Conservation (phyloP, 2,888 invertebrate species). For the Eilema caniola region DNA sequence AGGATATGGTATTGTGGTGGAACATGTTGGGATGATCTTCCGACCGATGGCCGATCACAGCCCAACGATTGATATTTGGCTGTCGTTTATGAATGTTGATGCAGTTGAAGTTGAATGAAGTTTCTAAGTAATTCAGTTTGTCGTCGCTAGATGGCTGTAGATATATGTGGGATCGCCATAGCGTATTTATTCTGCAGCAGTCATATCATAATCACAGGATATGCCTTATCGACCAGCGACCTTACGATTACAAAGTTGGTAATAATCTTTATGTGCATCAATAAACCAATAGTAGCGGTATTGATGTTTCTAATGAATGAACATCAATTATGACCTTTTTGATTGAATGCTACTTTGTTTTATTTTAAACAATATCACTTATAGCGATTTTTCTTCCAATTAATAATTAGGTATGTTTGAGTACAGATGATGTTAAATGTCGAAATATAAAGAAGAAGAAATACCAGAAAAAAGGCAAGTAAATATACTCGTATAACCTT, state of each 20-base stretch:
- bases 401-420: not conserved
- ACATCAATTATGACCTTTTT: not conserved
- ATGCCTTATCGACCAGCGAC: not conserved
- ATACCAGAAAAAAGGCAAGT: too few relatives aligned
- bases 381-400: not conserved
- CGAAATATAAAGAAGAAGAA: too few relatives aligned
- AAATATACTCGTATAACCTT: too few relatives aligned
- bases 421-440: not conserved
- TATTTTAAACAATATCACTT: not conserved
- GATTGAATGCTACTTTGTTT: not conserved
- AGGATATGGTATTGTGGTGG: not conserved
- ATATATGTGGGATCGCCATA: not conserved
- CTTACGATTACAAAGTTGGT: not conserved
- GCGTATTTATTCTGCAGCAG: not conserved
- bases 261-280: not conserved
- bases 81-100: too few relatives aligned
- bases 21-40: too few relatives aligned
- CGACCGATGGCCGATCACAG: too few relatives aligned
- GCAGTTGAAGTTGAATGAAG: too few relatives aligned
- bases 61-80: too few relatives aligned
- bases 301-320: not conserved
- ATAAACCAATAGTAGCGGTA: not conserved
- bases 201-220: not conserved
- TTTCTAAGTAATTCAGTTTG: not conserved
- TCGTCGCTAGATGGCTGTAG: not conserved